A percentile compares a stretch with the other conserved stretches of the same genome.
Evolutionary conservation across 2,113 vertebrate species (phyloP).

Genomic region (Hemichromis elongatus): DNA sequence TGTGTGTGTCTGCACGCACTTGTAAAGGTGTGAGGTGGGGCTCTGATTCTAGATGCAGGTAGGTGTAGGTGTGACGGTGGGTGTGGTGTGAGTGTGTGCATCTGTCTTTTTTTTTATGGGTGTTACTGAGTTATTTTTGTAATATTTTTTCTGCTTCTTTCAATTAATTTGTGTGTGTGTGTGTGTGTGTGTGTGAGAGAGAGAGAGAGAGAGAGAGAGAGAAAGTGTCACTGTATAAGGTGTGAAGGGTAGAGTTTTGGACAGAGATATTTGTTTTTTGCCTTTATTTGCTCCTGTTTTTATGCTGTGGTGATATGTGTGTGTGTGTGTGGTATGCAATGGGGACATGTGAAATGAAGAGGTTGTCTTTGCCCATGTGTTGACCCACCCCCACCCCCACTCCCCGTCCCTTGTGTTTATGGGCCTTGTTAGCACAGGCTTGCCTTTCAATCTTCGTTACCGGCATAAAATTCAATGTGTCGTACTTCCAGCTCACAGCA

Average conservation of each 20-base stretch:
- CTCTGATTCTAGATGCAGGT: conserved; percentile 30
- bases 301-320: not conserved
- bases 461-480: conserved; percentile 90
- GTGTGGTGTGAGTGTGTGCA: conserved; percentile 20
- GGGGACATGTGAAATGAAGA: conserved; percentile 75
- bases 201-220: not conserved
- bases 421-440: conserved; percentile 82
- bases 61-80: conserved; percentile 21
- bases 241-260: conserved; percentile 23
- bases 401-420: conserved; percentile 79
- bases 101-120: conserved; percentile 21
- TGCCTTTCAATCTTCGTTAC: conserved; percentile 92
- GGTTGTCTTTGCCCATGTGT: conserved; percentile 81
- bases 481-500: conserved; percentile 86
- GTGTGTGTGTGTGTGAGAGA: not conserved
- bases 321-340: not conserved
- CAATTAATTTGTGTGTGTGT: not conserved
- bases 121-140: conserved; percentile 19
- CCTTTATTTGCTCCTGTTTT: not conserved
- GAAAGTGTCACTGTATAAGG: conserved; percentile 16
- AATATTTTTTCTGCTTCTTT: not conserved
- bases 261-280: conserved; percentile 1
- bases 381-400: conserved; percentile 64
- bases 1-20: conserved; percentile 27
- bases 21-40: conserved; percentile 32